Conservation (phyloP, 2,888 invertebrate species). For the Ctenicera cuprea region DNA sequence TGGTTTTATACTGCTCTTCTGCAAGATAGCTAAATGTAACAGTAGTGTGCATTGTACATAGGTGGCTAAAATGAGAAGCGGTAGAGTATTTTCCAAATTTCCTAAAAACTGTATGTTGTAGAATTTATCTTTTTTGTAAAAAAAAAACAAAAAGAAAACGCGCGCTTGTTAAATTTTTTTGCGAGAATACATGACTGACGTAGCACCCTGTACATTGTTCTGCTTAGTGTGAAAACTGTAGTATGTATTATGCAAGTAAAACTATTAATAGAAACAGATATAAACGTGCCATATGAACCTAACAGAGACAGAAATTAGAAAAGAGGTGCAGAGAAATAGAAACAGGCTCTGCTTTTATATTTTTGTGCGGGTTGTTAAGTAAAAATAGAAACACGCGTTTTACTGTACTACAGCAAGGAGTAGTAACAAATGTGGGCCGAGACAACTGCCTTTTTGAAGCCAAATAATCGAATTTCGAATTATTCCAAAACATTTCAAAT, state of each 20-base stretch:
- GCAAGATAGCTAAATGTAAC: too few species aligned
- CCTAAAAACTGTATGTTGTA: too few species aligned
- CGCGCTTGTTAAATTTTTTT: not conserved
- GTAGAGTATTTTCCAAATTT: too few species aligned
- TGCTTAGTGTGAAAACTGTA: not conserved
- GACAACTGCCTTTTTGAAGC: not conserved
- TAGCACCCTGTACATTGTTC: not conserved
- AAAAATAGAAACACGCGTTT: conserved; percentile 23
- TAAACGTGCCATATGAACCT: not conserved
- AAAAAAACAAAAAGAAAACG: not conserved
- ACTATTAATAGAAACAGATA: conserved; percentile 10
- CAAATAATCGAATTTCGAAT: not conserved
- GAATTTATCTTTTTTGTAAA: not conserved
- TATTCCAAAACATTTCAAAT: not conserved
- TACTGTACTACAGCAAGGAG: conserved; percentile 3
- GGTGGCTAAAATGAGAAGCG: too few species aligned
- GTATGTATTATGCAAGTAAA: conserved; percentile 11
- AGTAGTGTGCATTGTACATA: too few species aligned
- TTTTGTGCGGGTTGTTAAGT: conserved; percentile 17
- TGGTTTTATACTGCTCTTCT: too few species aligned
- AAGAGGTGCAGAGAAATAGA: conserved; percentile 5
- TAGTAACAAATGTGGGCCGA: conserved; percentile 19
- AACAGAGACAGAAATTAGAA: conserved; percentile 5
- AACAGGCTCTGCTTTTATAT: conserved; percentile 14
- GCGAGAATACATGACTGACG: too few species aligned